Base-by-base conservation (phyloP, 1,140 invertebrate genomes). In the Liolophura sinensis region DNA sequence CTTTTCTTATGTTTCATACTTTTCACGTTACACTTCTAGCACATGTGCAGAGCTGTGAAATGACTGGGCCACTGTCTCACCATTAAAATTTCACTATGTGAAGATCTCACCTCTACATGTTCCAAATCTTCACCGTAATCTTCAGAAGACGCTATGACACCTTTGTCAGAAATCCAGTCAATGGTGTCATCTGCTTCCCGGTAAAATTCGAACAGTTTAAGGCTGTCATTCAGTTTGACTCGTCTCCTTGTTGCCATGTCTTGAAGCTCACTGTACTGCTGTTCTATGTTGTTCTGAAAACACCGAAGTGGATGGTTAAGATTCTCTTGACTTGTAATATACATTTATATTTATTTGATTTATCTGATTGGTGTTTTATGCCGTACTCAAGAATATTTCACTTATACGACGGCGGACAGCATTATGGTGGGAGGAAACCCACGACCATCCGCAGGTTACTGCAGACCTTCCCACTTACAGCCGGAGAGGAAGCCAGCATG, bases 141-240 rank as follows among this genome's bases (percentile, higher is more conserved):
- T 75, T 98, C 95, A 75, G 95, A 96, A 75, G 96, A 94, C 57
- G 99, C 87, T 9, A 95, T 95, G 73, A 96, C 94, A 66, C 97
- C 95, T 86, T 98, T 98, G 85, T 99, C 97, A 15, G 92, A 89
- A 80, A 99, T 98, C 97, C 97, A 99, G 85, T 97, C 94, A 82
- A 95, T 95, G 11, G 97, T 98, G 82, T 98, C 97, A 79, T 99
- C 97, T 51, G 97, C 94, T 82, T 99, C 97, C 54, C 95, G 90
- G 85, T 98, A 95, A 90, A 98, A 99, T 58, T 97, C 90, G 86
- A 98, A 97, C 52, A 99, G 95, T 85, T 98, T 96, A 85, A 98
- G 96, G 24, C 95, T 96, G 5, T 95, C 96, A 22, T 93, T 95
- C 56, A 99, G 86, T 82, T 98, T 95, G 64, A 89, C 91, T 9